phyloP scores from a whole-genome alignment of 1,140 invertebrate genomes.

The Drosophila tani region DNA sequence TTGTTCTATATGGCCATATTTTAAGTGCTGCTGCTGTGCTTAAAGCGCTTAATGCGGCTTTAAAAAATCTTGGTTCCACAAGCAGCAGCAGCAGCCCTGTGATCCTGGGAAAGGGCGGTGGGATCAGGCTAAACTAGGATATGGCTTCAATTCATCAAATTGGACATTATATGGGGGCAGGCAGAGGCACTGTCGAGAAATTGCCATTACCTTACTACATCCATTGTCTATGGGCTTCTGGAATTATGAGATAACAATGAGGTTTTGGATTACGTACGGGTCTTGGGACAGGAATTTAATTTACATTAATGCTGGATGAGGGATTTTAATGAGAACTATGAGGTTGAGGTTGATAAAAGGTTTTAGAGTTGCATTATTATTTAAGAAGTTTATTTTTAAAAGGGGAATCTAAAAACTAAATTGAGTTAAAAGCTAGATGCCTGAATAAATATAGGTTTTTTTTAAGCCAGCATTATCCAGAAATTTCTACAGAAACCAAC shows the following conservation, averaged over 20 bases:
- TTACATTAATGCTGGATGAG: neutral
- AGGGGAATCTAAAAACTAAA: too few relatives aligned
- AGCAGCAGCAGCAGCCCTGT: constrained; percentile 7
- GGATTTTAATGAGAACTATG: neutral
- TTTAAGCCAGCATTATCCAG: neutral
- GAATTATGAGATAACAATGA: constrained; percentile 19
- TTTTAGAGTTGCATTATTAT: neutral
- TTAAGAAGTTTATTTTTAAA: neutral
- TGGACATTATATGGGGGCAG: constrained; percentile 13
- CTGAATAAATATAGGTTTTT: neutral
- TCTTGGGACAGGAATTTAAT: constrained; percentile 8
- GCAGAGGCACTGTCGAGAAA: neutral
- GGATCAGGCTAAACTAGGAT: constrained; percentile 36
- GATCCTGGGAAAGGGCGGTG: constrained; percentile 13
- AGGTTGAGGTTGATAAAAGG: neutral
- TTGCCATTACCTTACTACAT: constrained; percentile 10
- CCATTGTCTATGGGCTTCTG: constrained; percentile 1
- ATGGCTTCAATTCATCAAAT: constrained; percentile 54
- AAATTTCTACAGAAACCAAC: too few relatives aligned
- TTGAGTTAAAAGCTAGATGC: neutral
- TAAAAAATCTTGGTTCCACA: constrained; percentile 61
- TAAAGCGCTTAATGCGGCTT: constrained; percentile 81
- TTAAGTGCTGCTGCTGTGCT: constrained; percentile 72
- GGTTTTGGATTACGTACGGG: constrained; percentile 22
- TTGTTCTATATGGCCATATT: constrained; percentile 74